phyloP scores from a whole-genome alignment of 2,888 invertebrate species.

The Suillia variegata region DNA sequence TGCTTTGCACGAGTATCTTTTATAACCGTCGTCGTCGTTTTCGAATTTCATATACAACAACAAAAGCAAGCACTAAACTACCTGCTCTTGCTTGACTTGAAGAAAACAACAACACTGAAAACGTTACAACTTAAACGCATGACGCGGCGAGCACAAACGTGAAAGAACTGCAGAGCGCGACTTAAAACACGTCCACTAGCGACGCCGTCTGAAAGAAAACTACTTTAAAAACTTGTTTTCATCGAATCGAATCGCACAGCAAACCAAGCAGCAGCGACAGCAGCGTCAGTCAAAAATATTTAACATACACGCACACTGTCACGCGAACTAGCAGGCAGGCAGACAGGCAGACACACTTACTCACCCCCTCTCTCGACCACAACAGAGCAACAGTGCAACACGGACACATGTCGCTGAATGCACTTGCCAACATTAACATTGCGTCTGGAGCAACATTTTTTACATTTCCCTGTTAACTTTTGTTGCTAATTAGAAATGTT shows the following conservation, averaged over 20 bases:
- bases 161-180: slow-evolving; percentile 7
- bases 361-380: neutral
- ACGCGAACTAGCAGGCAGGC: neutral
- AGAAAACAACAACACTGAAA: neutral
- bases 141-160: neutral
- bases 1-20: neutral
- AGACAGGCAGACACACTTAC: neutral
- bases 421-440: slow-evolving; percentile 21
- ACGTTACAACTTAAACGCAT: neutral
- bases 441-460: neutral
- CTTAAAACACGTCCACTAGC: slow-evolving; percentile 56
- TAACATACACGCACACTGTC: slow-evolving; percentile 3
- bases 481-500: too few relatives aligned
- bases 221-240: slow-evolving; percentile 60
- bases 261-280: too few relatives aligned
- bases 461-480: too few relatives aligned
- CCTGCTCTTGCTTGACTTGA: neutral
- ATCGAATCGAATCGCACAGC: slow-evolving; percentile 11
- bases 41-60: neutral
- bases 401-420: neutral
- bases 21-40: slow-evolving; percentile 9
- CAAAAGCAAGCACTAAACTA: slow-evolving; percentile 3
- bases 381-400: neutral
- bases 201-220: slow-evolving; percentile 59
- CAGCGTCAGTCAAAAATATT: neutral